A percentile compares a stretch with the other conserved stretches of the same genome.
These are phyloP conservation scores for Helicoverpa zea DNA, from an alignment of 1,140 invertebrate species.

Conservation along the genomic window DNA sequence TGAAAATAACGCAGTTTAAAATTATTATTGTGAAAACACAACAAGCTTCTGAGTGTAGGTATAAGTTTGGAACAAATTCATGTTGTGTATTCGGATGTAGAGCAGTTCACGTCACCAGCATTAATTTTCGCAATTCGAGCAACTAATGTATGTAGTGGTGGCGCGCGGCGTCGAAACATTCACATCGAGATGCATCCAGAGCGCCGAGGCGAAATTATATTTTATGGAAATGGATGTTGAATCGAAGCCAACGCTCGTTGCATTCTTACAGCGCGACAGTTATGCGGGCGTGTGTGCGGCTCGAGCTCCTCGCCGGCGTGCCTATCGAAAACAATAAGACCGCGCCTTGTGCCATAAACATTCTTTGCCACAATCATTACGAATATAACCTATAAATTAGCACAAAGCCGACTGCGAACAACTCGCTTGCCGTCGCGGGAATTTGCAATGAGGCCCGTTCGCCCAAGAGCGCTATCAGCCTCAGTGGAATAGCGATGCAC, in stretches of 20 bases:
- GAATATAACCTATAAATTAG: slow-evolving; percentile 84
- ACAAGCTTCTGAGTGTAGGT: slow-evolving; percentile 29
- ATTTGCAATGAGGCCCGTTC: slow-evolving; percentile 67
- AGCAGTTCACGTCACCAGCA: slow-evolving; percentile 55
- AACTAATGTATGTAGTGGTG: slow-evolving; percentile 48
- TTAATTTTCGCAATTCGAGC: slow-evolving; percentile 57
- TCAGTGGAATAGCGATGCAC: slow-evolving; percentile 59
- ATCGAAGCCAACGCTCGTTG: slow-evolving; percentile 77
- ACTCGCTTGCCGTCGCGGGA: slow-evolving; percentile 62
- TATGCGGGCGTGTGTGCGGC: slow-evolving; percentile 73
- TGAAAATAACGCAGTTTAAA: slow-evolving; percentile 64
- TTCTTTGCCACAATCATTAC: slow-evolving; percentile 81
- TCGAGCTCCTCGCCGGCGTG: slow-evolving; percentile 63
- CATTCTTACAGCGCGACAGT: slow-evolving; percentile 76
- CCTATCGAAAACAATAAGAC: slow-evolving; percentile 80
- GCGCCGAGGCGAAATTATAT: slow-evolving; percentile 78
- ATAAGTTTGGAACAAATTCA: slow-evolving; percentile 18
- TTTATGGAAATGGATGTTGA: slow-evolving; percentile 84
- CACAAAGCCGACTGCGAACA: slow-evolving; percentile 67
- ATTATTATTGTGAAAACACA: slow-evolving; percentile 62
- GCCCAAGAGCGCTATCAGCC: slow-evolving; percentile 51
- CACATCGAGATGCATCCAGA: slow-evolving; percentile 72
- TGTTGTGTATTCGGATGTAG: slow-evolving; percentile 53
- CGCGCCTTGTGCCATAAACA: slow-evolving; percentile 80
- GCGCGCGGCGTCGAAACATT: slow-evolving; percentile 63